These are phyloP conservation scores for Paraplagusia blochii DNA, from an alignment of 2,113 vertebrate species.

Conservation along the genomic window DNA sequence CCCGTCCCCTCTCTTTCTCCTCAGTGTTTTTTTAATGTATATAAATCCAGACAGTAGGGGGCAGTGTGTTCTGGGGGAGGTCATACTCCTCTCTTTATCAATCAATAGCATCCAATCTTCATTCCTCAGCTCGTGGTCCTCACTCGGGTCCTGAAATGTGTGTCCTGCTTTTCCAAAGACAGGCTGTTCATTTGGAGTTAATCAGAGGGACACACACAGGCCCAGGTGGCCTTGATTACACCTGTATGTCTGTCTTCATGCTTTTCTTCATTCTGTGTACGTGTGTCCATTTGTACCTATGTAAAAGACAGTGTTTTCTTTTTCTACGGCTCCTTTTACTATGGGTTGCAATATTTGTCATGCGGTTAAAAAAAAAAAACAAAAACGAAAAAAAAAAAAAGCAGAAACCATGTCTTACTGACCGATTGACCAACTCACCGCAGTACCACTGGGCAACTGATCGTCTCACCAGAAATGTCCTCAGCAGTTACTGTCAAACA, in stretches of 20 bases:
- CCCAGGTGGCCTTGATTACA: conserved; percentile 54
- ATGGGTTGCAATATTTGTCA: conserved; percentile 75
- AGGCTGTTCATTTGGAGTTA: conserved; percentile 75
- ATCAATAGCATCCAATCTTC: conserved; percentile 70
- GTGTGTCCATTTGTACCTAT: conserved; percentile 69
- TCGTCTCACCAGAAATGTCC: conserved; percentile 54
- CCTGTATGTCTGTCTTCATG: conserved; percentile 63
- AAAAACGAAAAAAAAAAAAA: conserved; percentile 60
- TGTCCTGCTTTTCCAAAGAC: conserved; percentile 77
- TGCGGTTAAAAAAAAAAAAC: conserved; percentile 42
- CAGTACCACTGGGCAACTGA: conserved; percentile 53
- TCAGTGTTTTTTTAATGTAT: conserved; percentile 73
- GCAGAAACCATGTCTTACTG: conserved; percentile 65
- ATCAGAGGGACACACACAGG: conserved; percentile 74
- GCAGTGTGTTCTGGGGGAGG: conserved; percentile 72
- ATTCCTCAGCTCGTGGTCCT: conserved; percentile 67
- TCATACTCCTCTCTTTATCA: conserved; percentile 70
- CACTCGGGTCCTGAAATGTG: conserved; percentile 66
- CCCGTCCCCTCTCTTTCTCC: conserved; percentile 49
- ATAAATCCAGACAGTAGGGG: conserved; percentile 75
- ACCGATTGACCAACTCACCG: conserved; percentile 60
- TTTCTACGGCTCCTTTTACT: conserved; percentile 53
- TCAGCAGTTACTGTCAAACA: conserved; percentile 76
- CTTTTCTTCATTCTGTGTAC: conserved; percentile 64
- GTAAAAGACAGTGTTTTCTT: conserved; percentile 60